Percentiles rank a stretch among this genome's conserved stretches.
Conservation (phyloP, 2,888 invertebrate genomes). For the Acronicta psi region DNA sequence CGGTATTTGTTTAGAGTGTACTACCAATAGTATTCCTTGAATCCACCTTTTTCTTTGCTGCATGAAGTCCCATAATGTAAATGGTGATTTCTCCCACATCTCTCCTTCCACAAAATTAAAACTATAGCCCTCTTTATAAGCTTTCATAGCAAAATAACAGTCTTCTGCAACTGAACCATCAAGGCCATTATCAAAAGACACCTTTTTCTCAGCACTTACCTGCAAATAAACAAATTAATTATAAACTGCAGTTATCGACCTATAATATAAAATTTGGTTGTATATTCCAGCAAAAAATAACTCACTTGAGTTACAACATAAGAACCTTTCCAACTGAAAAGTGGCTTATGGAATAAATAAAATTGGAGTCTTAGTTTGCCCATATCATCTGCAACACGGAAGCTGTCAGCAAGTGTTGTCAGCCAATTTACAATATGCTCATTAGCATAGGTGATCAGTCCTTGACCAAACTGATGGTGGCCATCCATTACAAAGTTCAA, state of each 20-base stretch:
- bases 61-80: slow-evolving; percentile 97
- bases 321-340: slow-evolving; percentile 99
- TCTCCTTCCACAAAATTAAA: slow-evolving; percentile 99
- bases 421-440: slow-evolving; percentile 99
- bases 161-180: slow-evolving; percentile 99
- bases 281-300: slow-evolving; percentile 14
- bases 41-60: slow-evolving; percentile 99
- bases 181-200: slow-evolving; percentile 98
- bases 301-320: slow-evolving; percentile 98
- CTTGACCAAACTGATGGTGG: slow-evolving; percentile 98
- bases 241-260: not conserved
- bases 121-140: slow-evolving; percentile 95
- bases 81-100: slow-evolving; percentile 99
- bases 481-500: slow-evolving; percentile 98
- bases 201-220: slow-evolving; percentile 96
- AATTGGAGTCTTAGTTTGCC: slow-evolving; percentile 98
- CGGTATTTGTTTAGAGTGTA: slow-evolving; percentile 95
- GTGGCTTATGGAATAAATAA: slow-evolving; percentile 96
- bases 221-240: slow-evolving; percentile 77
- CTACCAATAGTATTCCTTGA: slow-evolving; percentile 96
- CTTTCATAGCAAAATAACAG: slow-evolving; percentile 98
- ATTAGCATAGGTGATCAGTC: slow-evolving; percentile 98
- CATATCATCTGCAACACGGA: slow-evolving; percentile 99
- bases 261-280: not conserved
- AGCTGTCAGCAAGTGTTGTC: slow-evolving; percentile 98